Base-by-base conservation (phyloP, 2,113 vertebrate genomes). In the Dipodomys stephensi region DNA sequence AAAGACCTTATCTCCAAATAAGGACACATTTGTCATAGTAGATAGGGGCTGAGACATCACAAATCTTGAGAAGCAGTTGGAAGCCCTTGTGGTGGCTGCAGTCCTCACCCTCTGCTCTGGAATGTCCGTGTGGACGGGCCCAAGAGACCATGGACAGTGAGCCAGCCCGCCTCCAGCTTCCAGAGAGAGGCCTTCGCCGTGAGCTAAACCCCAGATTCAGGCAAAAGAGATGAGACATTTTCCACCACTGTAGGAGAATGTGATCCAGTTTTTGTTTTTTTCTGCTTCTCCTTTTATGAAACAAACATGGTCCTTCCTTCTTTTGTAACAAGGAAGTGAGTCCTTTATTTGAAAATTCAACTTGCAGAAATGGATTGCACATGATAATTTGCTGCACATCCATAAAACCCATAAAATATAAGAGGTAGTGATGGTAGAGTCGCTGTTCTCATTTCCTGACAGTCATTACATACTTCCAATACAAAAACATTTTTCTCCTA, bases 391-490 rank as follows among this genome's bases (percentile, higher is more conserved):
- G 79, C 94, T 92, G n/a, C 89, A 68, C 28, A 6, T 60, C 12
- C 87, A 80, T 96, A 30, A 96, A 95, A 95, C 35, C 83, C 88
- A 32, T 39, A 88, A 96, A 97, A 28, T 35, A 90, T 28, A 94
- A 96, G 87, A 94, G 87, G 87, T 83, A 95, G 12, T 87, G 91
- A 82, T 97, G 95, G 67, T 83, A 71, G 68, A 95, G 85, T 90
- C 82, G 30, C 83, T 57, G n/a, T 94, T 97, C 85, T 96, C 95
- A 91, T 96, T 97, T 96, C 96, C 98, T 90, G 96, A 96, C 97
- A 91, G 96, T 97, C 97, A 98, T 98, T 98, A 97, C 94, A 9
- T 6, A 91, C 97, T 96, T 98, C 97, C 93, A 72, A 76, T 94
- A 97, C 98, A 96, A 94, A 97, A 95, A 35, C 97, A 81, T 65